Conservation (phyloP, 2,113 vertebrate genomes). For the Diphyllodes magnificus region DNA sequence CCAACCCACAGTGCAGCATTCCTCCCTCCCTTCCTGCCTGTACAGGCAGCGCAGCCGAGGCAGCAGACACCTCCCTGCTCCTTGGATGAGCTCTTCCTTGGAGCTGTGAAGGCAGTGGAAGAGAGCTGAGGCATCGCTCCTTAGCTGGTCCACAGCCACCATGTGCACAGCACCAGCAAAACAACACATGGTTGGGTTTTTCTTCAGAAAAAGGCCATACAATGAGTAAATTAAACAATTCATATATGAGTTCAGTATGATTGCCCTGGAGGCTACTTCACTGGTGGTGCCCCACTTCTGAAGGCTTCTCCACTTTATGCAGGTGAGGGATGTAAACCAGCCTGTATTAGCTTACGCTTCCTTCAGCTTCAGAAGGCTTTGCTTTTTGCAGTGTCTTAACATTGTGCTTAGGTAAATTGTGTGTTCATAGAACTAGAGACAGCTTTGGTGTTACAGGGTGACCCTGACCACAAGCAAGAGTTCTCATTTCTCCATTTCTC, state of each 20-base stretch:
- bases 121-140: rapidly evolving
- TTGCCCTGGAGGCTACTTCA: neutral
- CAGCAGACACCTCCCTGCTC: neutral
- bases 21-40: neutral
- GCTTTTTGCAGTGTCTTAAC: neutral
- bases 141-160: neutral
- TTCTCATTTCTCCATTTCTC: neutral
- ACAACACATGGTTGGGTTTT: rapidly evolving
- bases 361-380: neutral
- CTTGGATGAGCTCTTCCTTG: neutral
- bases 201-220: neutral
- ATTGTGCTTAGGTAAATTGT: neutral
- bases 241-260: neutral
- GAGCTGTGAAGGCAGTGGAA: neutral
- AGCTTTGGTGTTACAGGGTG: neutral
- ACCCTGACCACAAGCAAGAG: neutral
- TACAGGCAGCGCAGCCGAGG: rapidly evolving
- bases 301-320: neutral
- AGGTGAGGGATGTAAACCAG: neutral
- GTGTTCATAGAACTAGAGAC: neutral
- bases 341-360: neutral
- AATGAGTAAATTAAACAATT: neutral
- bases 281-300: neutral
- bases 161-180: neutral
- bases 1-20: neutral